These are phyloP conservation scores for Sebastes hubbsi DNA, from an alignment of 2,797 vertebrate species.

Conservation along the genomic window DNA sequence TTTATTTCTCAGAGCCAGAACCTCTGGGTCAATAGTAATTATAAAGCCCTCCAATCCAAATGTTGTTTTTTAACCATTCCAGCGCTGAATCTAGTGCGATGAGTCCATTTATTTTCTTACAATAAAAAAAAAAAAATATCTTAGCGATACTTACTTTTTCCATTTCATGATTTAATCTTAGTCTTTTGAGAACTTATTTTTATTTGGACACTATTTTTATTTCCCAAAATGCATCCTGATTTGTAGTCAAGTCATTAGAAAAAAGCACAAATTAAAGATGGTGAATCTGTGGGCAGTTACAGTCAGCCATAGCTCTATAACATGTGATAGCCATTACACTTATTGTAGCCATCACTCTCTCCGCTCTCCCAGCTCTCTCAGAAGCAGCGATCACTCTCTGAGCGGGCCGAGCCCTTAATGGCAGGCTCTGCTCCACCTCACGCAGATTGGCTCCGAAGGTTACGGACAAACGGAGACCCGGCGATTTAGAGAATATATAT, in stretches of 20 bases:
- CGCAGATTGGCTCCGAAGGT: constrained; percentile 89
- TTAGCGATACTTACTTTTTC: background rate
- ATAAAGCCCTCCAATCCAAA: constrained; percentile 81
- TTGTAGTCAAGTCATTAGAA: constrained; percentile 55
- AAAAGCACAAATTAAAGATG: constrained; percentile 27
- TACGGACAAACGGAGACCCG: constrained; percentile 67
- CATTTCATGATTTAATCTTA: constrained; percentile 1
- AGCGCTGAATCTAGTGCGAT: constrained; percentile 56
- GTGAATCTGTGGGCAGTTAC: constrained; percentile 80
- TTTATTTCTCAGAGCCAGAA: constrained; percentile 84
- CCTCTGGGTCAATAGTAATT: constrained; percentile 86
- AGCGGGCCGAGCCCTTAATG: constrained; percentile 85
- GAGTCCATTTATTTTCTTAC: constrained; percentile 66
- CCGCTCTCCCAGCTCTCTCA: constrained; percentile 54
- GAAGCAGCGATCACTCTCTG: constrained; percentile 48
- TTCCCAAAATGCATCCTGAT: constrained; percentile 3
- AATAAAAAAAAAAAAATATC: constrained; percentile 44
- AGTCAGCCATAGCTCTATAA: constrained; percentile 75
- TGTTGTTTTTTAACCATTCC: constrained; percentile 85
- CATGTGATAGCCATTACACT: constrained; percentile 92
- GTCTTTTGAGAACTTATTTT: background rate
- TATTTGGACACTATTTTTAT: constrained; percentile 20
- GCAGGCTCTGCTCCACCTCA: constrained; percentile 89
- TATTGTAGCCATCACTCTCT: constrained; percentile 83
- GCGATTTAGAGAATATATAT: constrained; percentile 73